Evolutionary conservation across 2,888 invertebrate genomes (phyloP), one percentile per base, ranked within the genome.

Genomic region (Campoplex nolae): DNA sequence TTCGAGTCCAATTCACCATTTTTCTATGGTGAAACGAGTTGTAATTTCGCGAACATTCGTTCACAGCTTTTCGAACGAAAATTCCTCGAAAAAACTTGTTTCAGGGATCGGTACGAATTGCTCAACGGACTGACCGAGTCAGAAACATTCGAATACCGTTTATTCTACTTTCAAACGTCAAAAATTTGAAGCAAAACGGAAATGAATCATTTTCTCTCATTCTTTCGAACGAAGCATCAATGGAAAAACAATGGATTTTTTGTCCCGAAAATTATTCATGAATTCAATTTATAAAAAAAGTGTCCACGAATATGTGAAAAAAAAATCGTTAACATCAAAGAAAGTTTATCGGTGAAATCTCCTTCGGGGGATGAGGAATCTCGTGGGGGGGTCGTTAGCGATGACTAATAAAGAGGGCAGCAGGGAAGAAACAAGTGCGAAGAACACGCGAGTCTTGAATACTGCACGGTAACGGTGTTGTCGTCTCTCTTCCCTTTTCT

Each of bases 401-500:
- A 71, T 67, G 62, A 76, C 54, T 48, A 58, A 56, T 56, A 23
- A 54, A 32, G 11, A 23, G 68, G 56, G 58, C 67, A 38, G 32
- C 42, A 42, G 48, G 67, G 79, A 45, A 32, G 62, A 35, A 84
- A 38, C 38, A 45, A 76, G 51, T 45, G 48, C 45, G 68, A 78
- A 74, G 68, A 78, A 74, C 45, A 81, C 73, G 71, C 62, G 54
- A 83, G 35, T 28, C 68, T 85, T 86, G 85, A 88, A 81, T 70
- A 70, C 51, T 28, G 3, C 28, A 28, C 80, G 78, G 83, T 92
- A 92, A 92, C 92, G 92, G 92, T 90, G 89, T 89, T 58, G 74
- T 62, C 88, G 74, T 62, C 88, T 89, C 87, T 87, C 87, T 89
- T 88, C 89, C 77, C 62, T 62, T 83, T 83, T 80, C 83, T 80